Percentiles rank a stretch among this genome's conserved stretches.
phyloP scores from a whole-genome alignment of 1,140 invertebrate genomes.

The Onthophagus taurus region DNA sequence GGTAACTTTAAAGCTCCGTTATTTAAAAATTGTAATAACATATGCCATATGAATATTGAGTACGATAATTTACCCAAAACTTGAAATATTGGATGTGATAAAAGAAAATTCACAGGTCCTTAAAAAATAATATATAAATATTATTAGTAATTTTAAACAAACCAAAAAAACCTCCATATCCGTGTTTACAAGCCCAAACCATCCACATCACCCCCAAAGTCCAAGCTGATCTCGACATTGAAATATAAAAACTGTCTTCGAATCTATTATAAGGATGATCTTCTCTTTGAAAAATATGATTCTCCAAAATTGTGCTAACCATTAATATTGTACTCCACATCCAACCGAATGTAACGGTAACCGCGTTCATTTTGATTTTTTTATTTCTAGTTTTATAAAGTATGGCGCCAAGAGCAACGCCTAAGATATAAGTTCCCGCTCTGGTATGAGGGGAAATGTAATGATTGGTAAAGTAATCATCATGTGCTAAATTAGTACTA shows the following conservation, averaged over 20 bases:
- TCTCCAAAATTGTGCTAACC: constrained; percentile 15
- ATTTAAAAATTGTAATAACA: constrained; percentile 24
- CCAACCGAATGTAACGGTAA: constrained; percentile 19
- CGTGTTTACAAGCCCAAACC: constrained; percentile 26
- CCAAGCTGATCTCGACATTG: constrained; percentile 23
- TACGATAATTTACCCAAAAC: constrained; percentile 19
- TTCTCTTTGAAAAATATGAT: constrained; percentile 21
- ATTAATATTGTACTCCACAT: constrained; percentile 18
- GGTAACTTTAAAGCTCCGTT: constrained; percentile 23
- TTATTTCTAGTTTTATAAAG: constrained; percentile 22
- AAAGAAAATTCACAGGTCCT: constrained; percentile 20
- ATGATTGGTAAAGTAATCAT: constrained; percentile 21
- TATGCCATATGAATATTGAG: constrained; percentile 21
- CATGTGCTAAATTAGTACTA: constrained; percentile 14
- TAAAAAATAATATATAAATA: constrained; percentile 15
- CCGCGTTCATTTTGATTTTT: constrained; percentile 15
- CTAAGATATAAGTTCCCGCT: constrained; percentile 23
- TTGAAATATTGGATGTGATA: constrained; percentile 18
- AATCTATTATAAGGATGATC: constrained; percentile 21
- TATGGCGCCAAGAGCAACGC: constrained; percentile 21
- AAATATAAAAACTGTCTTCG: constrained; percentile 20
- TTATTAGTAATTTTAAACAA: constrained; percentile 8
- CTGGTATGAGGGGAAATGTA: constrained; percentile 20
- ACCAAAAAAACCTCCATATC: constrained; percentile 23
- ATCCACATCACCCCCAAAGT: constrained; percentile 26